These are phyloP conservation scores for Mythimna ferrago DNA, from an alignment of 2,888 invertebrate species.

Conservation along the genomic window DNA sequence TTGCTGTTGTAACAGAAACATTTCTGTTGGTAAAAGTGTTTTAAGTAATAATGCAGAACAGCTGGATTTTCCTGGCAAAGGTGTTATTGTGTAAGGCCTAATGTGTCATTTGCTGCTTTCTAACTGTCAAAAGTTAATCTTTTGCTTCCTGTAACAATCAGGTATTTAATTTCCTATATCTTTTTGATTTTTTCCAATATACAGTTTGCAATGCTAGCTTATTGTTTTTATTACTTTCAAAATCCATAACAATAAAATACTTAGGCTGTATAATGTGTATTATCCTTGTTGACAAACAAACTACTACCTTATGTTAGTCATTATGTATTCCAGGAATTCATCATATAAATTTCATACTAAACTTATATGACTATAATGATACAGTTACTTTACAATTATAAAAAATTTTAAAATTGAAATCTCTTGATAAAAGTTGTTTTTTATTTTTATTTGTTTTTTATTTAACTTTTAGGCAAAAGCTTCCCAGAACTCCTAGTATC, in stretches of 20 bases:
- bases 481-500: neutral
- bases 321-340: conserved; percentile 5
- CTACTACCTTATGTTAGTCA: conserved; percentile 20
- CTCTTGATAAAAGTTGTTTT: neutral
- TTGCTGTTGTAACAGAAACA: conserved; percentile 15
- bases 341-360: neutral
- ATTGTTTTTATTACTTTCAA: conserved; percentile 2
- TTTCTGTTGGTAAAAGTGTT: conserved; percentile 23
- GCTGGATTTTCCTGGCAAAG: conserved; percentile 18
- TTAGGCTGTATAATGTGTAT: neutral
- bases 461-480: neutral
- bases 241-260: neutral
- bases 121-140: conserved; percentile 6
- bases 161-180: neutral
- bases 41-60: conserved; percentile 30
- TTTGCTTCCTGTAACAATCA: neutral
- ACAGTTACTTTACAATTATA: neutral
- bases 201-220: neutral
- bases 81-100: conserved; percentile 37
- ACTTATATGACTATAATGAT: neutral
- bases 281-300: conserved; percentile 25
- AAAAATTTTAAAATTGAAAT: neutral
- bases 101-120: conserved; percentile 32
- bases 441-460: no score
- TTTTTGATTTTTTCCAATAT: neutral